Conservation (phyloP, 2,113 vertebrate genomes). For the Stigmatopora nigra region DNA sequence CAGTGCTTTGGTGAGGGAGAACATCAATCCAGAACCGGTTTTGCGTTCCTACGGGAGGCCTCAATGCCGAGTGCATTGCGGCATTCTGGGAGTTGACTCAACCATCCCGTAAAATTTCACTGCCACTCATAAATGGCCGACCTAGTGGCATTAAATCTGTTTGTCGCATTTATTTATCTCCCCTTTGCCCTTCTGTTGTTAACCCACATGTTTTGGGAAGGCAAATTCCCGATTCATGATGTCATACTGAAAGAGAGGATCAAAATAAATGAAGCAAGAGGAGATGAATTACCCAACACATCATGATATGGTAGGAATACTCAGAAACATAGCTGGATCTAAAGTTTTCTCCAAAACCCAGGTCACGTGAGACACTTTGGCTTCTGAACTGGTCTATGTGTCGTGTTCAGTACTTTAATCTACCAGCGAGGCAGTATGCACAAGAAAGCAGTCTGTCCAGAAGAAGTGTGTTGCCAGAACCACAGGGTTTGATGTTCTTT, state of each 20-base stretch:
- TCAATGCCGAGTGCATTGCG: constrained; percentile 16
- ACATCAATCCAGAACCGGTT: constrained; percentile 56
- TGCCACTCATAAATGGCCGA: neutral
- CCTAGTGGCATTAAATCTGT: constrained; percentile 4
- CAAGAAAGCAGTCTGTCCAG: no score
- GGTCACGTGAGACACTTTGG: no score
- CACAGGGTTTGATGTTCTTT: no score
- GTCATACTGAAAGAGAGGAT: neutral
- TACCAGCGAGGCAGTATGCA: no score
- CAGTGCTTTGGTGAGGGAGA: constrained; percentile 52
- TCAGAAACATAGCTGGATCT: neutral
- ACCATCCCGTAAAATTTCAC: constrained; percentile 12
- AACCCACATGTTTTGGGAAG: constrained; percentile 16
- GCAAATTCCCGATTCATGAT: neutral
- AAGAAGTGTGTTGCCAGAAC: no score
- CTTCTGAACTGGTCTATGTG: no score
- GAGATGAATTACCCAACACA: neutral
- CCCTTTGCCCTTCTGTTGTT: constrained; percentile 5
- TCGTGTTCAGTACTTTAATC: no score
- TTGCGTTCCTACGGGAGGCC: constrained; percentile 34
- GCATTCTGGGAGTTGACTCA: constrained; percentile 28
- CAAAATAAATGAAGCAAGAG: neutral
- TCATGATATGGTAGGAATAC: neutral
- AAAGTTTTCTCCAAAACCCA: neutral
- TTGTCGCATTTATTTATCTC: constrained; percentile 1